Conservation (phyloP, 1,140 invertebrate genomes). For the Camponotus pennsylvanicus region DNA sequence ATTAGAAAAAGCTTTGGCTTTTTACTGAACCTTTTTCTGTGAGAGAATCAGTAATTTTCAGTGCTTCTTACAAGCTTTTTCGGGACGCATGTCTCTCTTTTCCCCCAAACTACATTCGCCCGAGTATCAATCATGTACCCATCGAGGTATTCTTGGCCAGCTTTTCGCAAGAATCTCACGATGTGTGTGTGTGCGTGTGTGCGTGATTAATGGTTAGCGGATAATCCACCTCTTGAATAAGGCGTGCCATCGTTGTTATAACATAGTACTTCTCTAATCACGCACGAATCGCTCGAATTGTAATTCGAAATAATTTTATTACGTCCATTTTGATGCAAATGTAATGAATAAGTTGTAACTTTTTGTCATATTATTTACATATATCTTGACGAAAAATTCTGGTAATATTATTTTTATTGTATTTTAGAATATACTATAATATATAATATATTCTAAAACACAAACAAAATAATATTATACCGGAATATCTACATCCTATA, state of each 20-base stretch:
- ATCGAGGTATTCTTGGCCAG: conserved; percentile 46
- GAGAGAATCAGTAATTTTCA: not conserved
- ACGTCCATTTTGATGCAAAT: no score
- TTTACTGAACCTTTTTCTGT: not conserved
- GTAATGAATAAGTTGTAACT: no score
- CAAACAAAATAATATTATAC: not conserved
- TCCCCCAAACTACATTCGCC: not conserved
- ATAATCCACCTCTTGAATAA: conserved; percentile 35
- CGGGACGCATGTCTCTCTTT: not conserved
- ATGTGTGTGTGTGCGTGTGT: no score
- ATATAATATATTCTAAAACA: no score
- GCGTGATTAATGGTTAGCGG: conserved; percentile 43
- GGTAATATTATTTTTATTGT: no score
- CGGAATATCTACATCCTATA: not conserved
- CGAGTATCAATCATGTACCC: conserved; percentile 52
- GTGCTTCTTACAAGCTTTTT: conserved; percentile 9
- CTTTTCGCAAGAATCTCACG: conserved; percentile 41
- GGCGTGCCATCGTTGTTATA: conserved; percentile 7
- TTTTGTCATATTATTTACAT: no score
- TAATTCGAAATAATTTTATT: no score
- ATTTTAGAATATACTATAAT: no score
- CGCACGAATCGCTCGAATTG: no score
- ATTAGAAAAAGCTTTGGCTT: not conserved
- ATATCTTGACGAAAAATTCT: no score
- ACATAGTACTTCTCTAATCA: not conserved